Conservation (phyloP, 2,113 vertebrate species). For the Cyanocitta stelleri region DNA sequence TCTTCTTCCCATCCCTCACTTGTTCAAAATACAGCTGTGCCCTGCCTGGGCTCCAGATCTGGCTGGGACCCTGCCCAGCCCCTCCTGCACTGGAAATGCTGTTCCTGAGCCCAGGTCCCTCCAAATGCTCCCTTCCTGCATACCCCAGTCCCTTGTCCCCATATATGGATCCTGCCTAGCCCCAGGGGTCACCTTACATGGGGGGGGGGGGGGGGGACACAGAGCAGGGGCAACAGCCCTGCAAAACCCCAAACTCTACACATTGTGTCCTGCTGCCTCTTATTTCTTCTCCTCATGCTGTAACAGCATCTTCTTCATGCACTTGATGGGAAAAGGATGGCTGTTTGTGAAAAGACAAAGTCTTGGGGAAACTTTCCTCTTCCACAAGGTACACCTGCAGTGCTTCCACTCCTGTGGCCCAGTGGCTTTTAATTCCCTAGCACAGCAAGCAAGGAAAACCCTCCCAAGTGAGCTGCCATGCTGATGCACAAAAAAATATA, state of each 20-base stretch:
- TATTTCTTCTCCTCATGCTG: rapidly evolving
- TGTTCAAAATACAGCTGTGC: neutral
- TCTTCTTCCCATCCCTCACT: neutral
- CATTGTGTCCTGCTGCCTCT: rapidly evolving
- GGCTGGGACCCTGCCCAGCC: neutral
- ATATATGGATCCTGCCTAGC: neutral
- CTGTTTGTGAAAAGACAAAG: rapidly evolving
- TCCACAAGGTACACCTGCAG: rapidly evolving
- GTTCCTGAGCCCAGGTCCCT: rapidly evolving
- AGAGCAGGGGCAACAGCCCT: neutral
- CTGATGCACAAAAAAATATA: rapidly evolving
- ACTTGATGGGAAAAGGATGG: neutral
- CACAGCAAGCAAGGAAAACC: neutral
- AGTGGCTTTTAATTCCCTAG: neutral
- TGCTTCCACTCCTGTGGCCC: neutral
- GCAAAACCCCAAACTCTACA: neutral
- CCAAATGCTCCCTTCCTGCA: neutral
- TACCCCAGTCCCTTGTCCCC: neutral
- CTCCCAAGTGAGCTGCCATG: rapidly evolving
- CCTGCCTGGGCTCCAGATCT: neutral
- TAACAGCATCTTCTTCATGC: neutral
- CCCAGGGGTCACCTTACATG: neutral
- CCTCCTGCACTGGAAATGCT: rapidly evolving
- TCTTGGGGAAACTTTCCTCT: neutral
- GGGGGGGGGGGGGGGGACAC: rapidly evolving